Evolutionary conservation across 2,797 vertebrate genomes (phyloP), one percentile per base, ranked within the genome.

Genomic region (Bufotes viridis): DNA sequence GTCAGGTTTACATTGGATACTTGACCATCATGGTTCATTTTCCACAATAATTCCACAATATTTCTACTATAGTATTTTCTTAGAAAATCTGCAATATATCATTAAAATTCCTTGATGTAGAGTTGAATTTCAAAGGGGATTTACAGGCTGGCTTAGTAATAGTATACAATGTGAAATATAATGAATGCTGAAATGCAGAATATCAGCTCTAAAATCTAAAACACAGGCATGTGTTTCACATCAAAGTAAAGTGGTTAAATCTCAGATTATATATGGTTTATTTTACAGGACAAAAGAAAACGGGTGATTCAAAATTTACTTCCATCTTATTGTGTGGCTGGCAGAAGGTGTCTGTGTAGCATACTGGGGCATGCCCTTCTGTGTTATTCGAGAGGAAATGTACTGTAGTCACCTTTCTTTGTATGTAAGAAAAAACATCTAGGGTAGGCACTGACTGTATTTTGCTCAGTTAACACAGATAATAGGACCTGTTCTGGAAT

Each of bases 261-360:
- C 29, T 70, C 61, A 86, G 76, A 83, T 83, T 83, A 83, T 57
- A 42, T 70, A 70, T 83, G 81, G 18, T 57, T 83, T 72, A 83
- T 26, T 6, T 72, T 72, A 83, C 34, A 34, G 53, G 81, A 83
- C 58, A 65, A 82, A 82, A 82, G 63, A 70, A 55, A 57, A 69
- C 29, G 8, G n/a, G 18, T 55, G 15, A 57, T 11, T 82, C 51
- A n/a, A 81, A 83, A 69, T 83, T 58, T n/a, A 55, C 81, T 83
- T 53, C 72, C 24, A 57, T 57, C 67, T 58, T 29, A 20, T 72
- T 83, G 24, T 12, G 26, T 58, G 53, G 24, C 29, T 4, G 51
- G 75, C 49, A 22, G 49, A 75, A 42, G 8, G 72, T 51, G 42
- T 49, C 10, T 76, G 10, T 78, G 51, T 24, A 22, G 17, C 11